Evolutionary conservation across 2,888 invertebrate species (phyloP), one percentile per base, ranked within the genome.

Genomic region (Lydus trimaculatus): DNA sequence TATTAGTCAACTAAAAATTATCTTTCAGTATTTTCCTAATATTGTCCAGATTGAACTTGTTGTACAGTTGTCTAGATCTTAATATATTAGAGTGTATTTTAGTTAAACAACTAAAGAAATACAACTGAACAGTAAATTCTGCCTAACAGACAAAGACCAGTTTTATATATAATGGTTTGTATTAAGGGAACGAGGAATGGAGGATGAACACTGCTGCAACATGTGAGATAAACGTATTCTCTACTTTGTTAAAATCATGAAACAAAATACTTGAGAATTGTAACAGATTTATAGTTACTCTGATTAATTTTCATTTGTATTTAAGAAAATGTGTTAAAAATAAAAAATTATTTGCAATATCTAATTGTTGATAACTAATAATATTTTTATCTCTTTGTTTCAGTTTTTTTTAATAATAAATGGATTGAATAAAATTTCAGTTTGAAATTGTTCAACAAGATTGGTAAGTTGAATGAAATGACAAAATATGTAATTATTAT

Each of bases 221-320:
- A 71, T 69, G 69, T 69, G 48, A 73, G 73, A 73, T 73, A 73
- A 73, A 72, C 71, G 71, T 72, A 74, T 67, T 71, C 11, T 43
- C 61, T 69, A 67, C 68, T n/a, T n/a, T n/a, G n/a, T n/a, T 70
- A 65, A 39, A 67, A 67, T 60, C 58, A 61, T 64, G 31, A 60
- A 25, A 23, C 48, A 39, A 5, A 9, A 48, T 48, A 15, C 63
- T 60, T 58, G 62, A 63, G 17, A 56, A 66, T 66, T 58, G 59
- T 58, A 58, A 36, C 39, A 48, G 4, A 43, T 17, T 5, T 58
- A 59, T 56, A 58, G 56, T 66, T 62, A 56, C 31, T 28, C 65
- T n/a, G 61, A 65, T 61, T 65, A 39, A 65, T 65, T 65, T 60
- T 17, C 9, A 31, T 56, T 63, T 63, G 28, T 28, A 28, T 28